A percentile compares a stretch with the other conserved stretches of the same genome.
Conservation (phyloP, 2,797 vertebrate genomes). For the Carduelis carduelis region DNA sequence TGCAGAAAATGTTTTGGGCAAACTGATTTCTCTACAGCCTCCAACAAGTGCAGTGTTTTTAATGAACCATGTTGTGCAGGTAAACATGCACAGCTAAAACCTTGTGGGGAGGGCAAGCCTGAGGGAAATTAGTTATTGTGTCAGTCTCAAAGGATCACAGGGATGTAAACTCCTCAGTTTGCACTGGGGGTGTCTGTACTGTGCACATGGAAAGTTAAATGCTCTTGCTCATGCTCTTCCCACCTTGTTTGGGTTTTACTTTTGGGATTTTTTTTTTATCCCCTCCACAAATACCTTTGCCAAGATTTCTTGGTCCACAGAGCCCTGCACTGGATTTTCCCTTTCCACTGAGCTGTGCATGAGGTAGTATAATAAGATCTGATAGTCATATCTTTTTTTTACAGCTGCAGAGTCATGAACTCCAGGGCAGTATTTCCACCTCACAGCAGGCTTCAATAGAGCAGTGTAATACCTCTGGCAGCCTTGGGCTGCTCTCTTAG, state of each 20-base stretch:
- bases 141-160: not conserved
- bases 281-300: not conserved
- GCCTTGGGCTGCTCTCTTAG: slow-evolving; percentile 9
- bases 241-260: not conserved
- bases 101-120: not conserved
- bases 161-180: not conserved
- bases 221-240: not conserved
- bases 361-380: not conserved
- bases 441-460: slow-evolving; percentile 41
- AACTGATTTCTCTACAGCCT: not conserved
- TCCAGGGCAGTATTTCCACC: slow-evolving; percentile 36
- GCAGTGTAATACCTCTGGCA: not conserved
- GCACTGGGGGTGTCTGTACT: not conserved
- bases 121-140: not conserved
- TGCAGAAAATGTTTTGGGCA: not conserved
- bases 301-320: not conserved
- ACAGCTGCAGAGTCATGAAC: slow-evolving; percentile 7
- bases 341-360: not conserved
- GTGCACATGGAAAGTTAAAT: not conserved
- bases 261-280: not conserved
- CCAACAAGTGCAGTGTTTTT: not conserved
- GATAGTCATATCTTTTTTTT: not conserved
- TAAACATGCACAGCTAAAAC: not conserved
- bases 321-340: not conserved
- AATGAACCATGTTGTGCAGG: not conserved